Base-by-base conservation (phyloP, 2,113 vertebrate genomes). In the Octodon degus region DNA sequence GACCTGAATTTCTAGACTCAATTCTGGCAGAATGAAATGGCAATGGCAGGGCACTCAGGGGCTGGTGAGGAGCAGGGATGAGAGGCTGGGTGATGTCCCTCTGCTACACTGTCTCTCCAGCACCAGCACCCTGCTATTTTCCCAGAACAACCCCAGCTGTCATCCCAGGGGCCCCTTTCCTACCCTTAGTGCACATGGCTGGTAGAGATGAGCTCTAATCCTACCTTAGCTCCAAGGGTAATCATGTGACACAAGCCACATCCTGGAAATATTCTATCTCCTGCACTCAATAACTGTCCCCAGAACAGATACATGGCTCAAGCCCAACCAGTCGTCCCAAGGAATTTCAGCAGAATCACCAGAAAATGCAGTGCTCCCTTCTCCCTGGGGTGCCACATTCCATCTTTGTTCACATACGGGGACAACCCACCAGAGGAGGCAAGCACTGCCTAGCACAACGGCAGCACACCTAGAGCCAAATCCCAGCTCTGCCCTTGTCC, bases 1-100 rank as follows among this genome's bases (percentile, higher is more conserved):
- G 27, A 90, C 70, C 67, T 94, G 82, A 68, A 85, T 96, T 50
- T 89, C 87, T 88, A 40, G 58, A 70, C 65, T 90, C 13, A 22
- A 20, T 93, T 92, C 62, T 50, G 62, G 85, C 14, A 89, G 37
- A 81, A 89, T 37, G 14, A 92, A 76, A 79, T 89, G n/a, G 20
- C 34, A 82, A 70, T 68, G 70, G 37, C 1, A n/a, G 60, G 47
- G 47, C 8, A 19, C 43, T 43, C 43, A 5, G 11, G 14, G 37
- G 34, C 19, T 7, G 43, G 27, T 9, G 25, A 79, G 20, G 67
- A 11, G 13, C 27, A 11, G 13, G 24, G 34, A 50, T 70, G 32
- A 83, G n/a, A 40, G 58, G 25, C 22, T 32, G 50, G 22, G 24
- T 58, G 55, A 58, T 58, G 55, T 58, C 17, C 16, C 55, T 58